Conservation (phyloP, 2,888 invertebrate genomes). For the Ophioninae sp. region DNA sequence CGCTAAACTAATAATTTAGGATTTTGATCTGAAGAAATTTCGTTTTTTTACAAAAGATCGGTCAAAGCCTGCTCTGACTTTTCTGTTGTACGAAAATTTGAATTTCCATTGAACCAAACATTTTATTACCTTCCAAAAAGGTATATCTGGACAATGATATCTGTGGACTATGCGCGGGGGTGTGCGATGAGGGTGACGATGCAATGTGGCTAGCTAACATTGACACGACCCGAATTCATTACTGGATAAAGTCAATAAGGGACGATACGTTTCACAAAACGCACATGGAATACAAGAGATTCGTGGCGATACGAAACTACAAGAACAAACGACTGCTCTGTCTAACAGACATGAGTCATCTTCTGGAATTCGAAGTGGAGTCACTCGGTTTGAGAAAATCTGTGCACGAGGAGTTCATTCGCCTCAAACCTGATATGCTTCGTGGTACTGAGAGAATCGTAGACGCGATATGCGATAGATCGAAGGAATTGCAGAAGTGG, state of each 20-base stretch:
- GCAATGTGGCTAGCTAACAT: constrained; percentile 71
- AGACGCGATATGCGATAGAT: constrained; percentile 70
- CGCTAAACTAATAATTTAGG: no score
- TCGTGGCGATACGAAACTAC: constrained; percentile 68
- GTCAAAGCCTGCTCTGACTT: background rate
- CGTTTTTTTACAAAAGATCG: no score
- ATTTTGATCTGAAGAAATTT: no score
- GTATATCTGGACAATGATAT: constrained; percentile 62
- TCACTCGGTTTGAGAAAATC: background rate
- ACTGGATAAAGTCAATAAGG: constrained; percentile 62
- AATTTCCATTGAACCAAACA: background rate
- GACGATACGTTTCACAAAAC: constrained; percentile 50
- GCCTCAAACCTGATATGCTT: constrained; percentile 71
- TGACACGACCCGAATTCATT: constrained; percentile 66
- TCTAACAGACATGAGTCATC: constrained; percentile 58
- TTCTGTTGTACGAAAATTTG: background rate
- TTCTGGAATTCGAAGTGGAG: constrained; percentile 40
- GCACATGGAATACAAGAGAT: constrained; percentile 61
- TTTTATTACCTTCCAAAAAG: constrained; percentile 10
- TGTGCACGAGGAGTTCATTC: constrained; percentile 62
- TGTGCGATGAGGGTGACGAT: constrained; percentile 57
- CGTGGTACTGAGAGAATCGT: constrained; percentile 67
- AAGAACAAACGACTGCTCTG: constrained; percentile 68
- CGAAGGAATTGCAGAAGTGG: constrained; percentile 66
- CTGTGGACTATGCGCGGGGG: constrained; percentile 65